Percentiles rank a stretch among this genome's conserved stretches.
These are phyloP conservation scores for Melierax canorus DNA, from an alignment of 2,113 vertebrate genomes.

Conservation along the genomic window DNA sequence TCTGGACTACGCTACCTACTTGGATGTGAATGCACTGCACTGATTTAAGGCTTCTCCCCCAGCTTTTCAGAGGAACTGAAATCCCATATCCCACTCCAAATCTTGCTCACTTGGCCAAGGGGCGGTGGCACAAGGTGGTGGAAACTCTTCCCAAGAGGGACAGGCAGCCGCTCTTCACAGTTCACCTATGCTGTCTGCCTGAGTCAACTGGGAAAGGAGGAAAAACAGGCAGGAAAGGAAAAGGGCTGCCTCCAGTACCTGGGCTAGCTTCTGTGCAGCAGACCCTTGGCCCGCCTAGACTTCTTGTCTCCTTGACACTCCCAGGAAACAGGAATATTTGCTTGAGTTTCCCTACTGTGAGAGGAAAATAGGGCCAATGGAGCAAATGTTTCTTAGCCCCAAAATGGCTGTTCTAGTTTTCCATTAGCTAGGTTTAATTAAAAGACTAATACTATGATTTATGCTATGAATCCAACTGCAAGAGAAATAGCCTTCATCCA, in stretches of 20 bases:
- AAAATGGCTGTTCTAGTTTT: neutral
- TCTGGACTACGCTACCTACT: neutral
- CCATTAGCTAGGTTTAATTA: neutral
- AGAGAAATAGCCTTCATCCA: neutral
- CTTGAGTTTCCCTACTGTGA: neutral
- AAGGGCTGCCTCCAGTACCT: neutral
- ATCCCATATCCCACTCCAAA: neutral
- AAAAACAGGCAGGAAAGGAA: neutral
- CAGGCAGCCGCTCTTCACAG: neutral
- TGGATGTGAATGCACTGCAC: constrained; percentile 14
- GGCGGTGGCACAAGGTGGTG: neutral
- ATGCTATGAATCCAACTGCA: neutral
- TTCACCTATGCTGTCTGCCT: rapidly evolving
- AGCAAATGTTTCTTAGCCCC: neutral
- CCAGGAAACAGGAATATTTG: neutral
- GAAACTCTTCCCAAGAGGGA: neutral
- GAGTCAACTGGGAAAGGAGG: neutral
- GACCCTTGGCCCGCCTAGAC: too few species aligned
- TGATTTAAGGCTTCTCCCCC: constrained; percentile 41
- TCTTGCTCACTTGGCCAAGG: neutral
- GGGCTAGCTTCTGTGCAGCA: neutral
- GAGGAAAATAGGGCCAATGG: neutral
- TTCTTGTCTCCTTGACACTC: neutral
- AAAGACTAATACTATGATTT: neutral
- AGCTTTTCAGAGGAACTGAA: constrained; percentile 5